Percentiles rank a stretch among this genome's conserved stretches.
phyloP scores from a whole-genome alignment of 1,140 invertebrate genomes.

The Megathymus violae region DNA sequence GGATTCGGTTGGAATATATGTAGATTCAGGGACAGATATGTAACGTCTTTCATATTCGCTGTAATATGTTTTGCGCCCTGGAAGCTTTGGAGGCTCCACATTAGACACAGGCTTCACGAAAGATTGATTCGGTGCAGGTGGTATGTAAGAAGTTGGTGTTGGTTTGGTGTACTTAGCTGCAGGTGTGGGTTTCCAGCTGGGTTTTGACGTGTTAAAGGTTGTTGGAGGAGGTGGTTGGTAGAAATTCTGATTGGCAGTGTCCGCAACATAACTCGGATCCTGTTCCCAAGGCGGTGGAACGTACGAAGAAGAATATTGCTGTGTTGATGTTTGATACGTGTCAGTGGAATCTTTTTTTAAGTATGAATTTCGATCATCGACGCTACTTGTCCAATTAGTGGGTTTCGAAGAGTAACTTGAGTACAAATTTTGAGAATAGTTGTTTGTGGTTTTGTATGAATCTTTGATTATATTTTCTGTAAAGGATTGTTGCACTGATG shows the following conservation, averaged over 20 bases:
- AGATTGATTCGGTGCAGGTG: constrained; percentile 75
- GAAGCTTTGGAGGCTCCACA: constrained; percentile 53
- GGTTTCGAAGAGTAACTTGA: constrained; percentile 64
- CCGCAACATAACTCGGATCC: constrained; percentile 59
- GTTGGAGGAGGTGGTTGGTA: constrained; percentile 56
- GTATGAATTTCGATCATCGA: constrained; percentile 59
- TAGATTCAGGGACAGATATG: constrained; percentile 76
- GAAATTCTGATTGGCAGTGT: constrained; percentile 50
- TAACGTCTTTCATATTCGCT: constrained; percentile 78
- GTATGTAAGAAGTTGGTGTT: constrained; percentile 65
- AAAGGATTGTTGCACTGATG: constrained; percentile 45
- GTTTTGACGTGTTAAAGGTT: constrained; percentile 37
- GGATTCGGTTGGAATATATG: constrained; percentile 67
- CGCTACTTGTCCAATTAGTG: constrained; percentile 54
- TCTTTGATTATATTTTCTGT: constrained; percentile 42
- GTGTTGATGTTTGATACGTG: constrained; percentile 59
- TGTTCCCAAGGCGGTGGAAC: constrained; percentile 79
- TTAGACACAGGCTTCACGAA: constrained; percentile 64
- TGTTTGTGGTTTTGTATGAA: constrained; percentile 45
- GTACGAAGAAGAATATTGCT: constrained; percentile 68
- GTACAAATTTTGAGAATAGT: constrained; percentile 53
- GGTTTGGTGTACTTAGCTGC: constrained; percentile 64
- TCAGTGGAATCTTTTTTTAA: constrained; percentile 56
- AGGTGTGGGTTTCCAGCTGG: constrained; percentile 52
- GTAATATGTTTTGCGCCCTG: constrained; percentile 75